These are phyloP conservation scores for Seriola rivoliana DNA, from an alignment of 2,113 vertebrate genomes.

Conservation along the genomic window DNA sequence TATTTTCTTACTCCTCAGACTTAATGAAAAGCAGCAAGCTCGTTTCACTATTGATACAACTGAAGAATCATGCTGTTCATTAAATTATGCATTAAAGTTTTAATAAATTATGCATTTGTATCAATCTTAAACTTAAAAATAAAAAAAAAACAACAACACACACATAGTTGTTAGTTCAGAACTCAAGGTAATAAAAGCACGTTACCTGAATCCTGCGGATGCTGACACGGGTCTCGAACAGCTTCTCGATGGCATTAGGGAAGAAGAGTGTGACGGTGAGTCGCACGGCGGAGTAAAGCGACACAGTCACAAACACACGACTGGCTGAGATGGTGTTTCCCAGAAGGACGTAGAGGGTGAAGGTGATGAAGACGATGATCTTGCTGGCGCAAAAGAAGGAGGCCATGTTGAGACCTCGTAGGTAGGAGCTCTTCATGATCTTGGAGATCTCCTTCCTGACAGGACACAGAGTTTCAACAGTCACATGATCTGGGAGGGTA, in stretches of 20 bases:
- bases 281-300: constrained; percentile 89
- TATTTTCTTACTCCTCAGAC: too few species aligned
- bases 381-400: constrained; percentile 95
- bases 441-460: constrained; percentile 92
- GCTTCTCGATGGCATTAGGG: constrained; percentile 90
- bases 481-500: not conserved
- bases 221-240: constrained; percentile 90
- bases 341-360: constrained; percentile 89
- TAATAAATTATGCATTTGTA: too few species aligned
- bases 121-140: too few species aligned
- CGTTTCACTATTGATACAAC: too few species aligned
- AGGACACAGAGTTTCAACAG: not conserved
- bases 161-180: too few species aligned
- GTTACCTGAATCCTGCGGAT: constrained; percentile 92
- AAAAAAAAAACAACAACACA: too few species aligned
- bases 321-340: constrained; percentile 91
- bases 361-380: constrained; percentile 93
- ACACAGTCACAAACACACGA: constrained; percentile 91
- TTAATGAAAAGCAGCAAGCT: too few species aligned
- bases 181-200: not conserved
- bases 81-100: too few species aligned
- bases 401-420: constrained; percentile 94
- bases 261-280: constrained; percentile 97
- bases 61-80: not conserved
- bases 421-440: constrained; percentile 93